A percentile compares a stretch with the other conserved stretches of the same genome.
These are phyloP conservation scores for Pseudotriccus pelzelni DNA, from an alignment of 2,797 vertebrate species.

Conservation along the genomic window DNA sequence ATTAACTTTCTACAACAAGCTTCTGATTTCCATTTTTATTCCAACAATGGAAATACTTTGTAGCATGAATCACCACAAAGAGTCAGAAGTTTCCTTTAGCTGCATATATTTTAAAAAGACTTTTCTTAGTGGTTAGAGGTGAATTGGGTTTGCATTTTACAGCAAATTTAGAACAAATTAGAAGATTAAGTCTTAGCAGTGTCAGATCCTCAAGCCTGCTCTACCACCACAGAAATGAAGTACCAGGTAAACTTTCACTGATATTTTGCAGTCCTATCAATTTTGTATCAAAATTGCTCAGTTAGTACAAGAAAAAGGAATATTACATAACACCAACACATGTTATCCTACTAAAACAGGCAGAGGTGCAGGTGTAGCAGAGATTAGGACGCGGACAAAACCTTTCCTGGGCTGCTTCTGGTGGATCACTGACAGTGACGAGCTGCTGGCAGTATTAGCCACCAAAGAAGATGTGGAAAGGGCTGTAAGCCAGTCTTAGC, in stretches of 20 bases:
- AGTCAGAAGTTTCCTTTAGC: neutral
- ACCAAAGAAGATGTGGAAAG: neutral
- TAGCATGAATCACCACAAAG: neutral
- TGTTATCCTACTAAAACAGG: neutral
- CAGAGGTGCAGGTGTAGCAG: neutral
- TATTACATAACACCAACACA: neutral
- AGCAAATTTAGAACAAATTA: neutral
- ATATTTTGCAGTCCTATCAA: neutral
- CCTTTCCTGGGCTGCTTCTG: neutral
- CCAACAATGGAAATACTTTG: slow-evolving; percentile 4
- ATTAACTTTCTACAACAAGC: slow-evolving; percentile 33
- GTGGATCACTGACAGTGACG: neutral
- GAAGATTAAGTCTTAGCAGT: neutral
- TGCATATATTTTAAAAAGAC: neutral
- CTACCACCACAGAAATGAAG: neutral
- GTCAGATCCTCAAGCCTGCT: neutral
- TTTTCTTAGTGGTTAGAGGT: neutral
- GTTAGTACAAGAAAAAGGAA: neutral
- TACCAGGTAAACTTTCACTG: neutral
- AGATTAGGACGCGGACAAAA: neutral
- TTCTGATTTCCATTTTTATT: slow-evolving; percentile 25
- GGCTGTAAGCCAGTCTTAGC: neutral
- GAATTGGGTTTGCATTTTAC: neutral
- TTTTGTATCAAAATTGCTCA: neutral
- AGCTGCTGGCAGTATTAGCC: neutral